These are phyloP conservation scores for Lepus europaeus DNA, from an alignment of 2,113 vertebrate genomes.

Conservation along the genomic window DNA sequence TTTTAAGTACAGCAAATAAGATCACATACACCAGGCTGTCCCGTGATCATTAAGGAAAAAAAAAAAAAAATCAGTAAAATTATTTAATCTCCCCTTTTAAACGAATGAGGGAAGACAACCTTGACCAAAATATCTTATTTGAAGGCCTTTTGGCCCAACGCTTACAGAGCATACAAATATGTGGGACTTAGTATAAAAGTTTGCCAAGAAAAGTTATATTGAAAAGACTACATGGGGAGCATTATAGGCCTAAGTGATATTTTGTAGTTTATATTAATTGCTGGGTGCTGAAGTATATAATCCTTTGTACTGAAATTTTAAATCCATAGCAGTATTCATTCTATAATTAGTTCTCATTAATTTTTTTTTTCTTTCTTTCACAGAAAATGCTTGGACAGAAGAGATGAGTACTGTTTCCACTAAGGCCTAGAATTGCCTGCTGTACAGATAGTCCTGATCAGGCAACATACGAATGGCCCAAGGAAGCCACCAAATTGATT, in stretches of 20 bases:
- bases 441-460: constrained; percentile 91
- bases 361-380: constrained; percentile 78
- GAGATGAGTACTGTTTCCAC: constrained; percentile 90
- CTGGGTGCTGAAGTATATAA: constrained; percentile 37
- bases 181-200: constrained; percentile 27
- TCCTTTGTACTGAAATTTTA: constrained; percentile 59
- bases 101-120: neutral
- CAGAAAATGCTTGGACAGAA: constrained; percentile 95
- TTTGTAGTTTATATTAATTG: constrained; percentile 48
- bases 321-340: constrained; percentile 62
- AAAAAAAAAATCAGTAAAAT: constrained; percentile 50
- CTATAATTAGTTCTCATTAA: constrained; percentile 72
- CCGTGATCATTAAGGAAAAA: neutral
- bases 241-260: constrained; percentile 47
- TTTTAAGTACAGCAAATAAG: constrained; percentile 34
- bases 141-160: constrained; percentile 12
- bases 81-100: constrained; percentile 7
- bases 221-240: constrained; percentile 1
- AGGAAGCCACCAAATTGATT: constrained; percentile 99
- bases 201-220: neutral
- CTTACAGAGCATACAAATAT: neutral
- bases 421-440: constrained; percentile 92
- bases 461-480: constrained; percentile 99
- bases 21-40: neutral
- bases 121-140: neutral